Evolutionary conservation across 1,140 invertebrate species (phyloP), one percentile per base, ranked within the genome.

Genomic region (Chrysopa pallens): DNA sequence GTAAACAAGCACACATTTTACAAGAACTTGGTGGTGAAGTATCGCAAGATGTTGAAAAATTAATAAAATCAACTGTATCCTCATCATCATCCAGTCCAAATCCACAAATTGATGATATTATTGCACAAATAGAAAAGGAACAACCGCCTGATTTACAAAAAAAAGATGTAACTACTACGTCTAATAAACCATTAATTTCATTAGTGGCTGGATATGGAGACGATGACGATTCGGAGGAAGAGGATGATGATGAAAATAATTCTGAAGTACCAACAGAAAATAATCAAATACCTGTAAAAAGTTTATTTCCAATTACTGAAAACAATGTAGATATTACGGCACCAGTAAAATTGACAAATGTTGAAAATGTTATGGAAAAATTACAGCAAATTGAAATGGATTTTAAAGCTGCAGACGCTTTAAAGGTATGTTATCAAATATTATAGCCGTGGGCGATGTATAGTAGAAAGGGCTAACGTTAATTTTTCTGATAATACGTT

Each of bases 121-220:
- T 23, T 23, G 17, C 17, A 23, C 17, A 23, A 23, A 23, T 23
- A 3, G 17, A 23, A 23, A 23, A 23, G 5, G 17, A 23, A 23
- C 17, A 23, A 23, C 17, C 17, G 17, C 17, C 17, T 23, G 17
- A 23, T 23, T 12, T 39, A n/a, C 42, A 36, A 44, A 33, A 14
- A 14, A 36, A 47, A 43, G 8, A 33, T 9, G 42, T 41, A 14
- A 28, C 33, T 35, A 51, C 31, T 48, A 53, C 38, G 12, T 52
- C 0, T 61, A 64, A 29, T 45, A 46, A 27, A 44, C 49, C 17
- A 33, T 49, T 29, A 54, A 55, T 70, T 41, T 69, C 70, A 1
- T 51, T 74, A 28, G 65, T 74, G n/a, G 68, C 70, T 27, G 68
- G 69, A 36, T 72, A 73, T 40, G 68, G 68, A 6, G 64, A 66